Conservation (phyloP, 2,888 invertebrate species). For the Diarsia brunnea region DNA sequence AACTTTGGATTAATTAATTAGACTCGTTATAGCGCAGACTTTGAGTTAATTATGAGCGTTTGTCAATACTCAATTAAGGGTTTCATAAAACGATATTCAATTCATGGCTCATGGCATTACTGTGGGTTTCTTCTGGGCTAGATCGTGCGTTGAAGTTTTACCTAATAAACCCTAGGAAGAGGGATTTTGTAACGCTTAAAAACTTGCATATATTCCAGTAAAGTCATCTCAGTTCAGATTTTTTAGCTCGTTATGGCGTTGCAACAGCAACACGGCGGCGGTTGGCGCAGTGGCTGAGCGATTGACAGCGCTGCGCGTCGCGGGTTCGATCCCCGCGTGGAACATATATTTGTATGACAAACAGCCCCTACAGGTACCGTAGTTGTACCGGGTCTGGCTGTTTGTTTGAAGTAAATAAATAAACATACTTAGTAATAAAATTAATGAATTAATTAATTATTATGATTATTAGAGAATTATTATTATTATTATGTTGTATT, state of each 20-base stretch:
- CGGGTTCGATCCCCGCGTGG: no score
- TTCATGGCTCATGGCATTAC: not conserved
- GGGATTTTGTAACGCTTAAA: not conserved
- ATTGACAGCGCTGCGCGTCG: not conserved
- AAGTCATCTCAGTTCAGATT: not conserved
- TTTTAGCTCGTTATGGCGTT: not conserved
- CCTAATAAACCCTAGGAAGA: not conserved
- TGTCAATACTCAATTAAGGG: not conserved
- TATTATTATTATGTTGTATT: no score
- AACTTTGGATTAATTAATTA: constrained; percentile 51
- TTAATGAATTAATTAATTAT: no score
- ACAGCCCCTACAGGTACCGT: no score
- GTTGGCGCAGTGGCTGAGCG: not conserved
- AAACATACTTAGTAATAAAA: no score
- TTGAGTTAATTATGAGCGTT: constrained; percentile 21
- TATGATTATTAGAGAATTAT: no score
- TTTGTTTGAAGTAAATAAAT: no score
- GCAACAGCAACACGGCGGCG: not conserved
- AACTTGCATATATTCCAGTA: no score
- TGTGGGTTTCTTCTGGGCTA: not conserved
- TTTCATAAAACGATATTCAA: constrained; percentile 5
- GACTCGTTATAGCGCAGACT: constrained; percentile 29
- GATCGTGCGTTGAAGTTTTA: not conserved
- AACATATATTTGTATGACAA: no score
- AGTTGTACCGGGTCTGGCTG: no score